Conservation (phyloP, 2,797 vertebrate species). For the Naso thynnoides region DNA sequence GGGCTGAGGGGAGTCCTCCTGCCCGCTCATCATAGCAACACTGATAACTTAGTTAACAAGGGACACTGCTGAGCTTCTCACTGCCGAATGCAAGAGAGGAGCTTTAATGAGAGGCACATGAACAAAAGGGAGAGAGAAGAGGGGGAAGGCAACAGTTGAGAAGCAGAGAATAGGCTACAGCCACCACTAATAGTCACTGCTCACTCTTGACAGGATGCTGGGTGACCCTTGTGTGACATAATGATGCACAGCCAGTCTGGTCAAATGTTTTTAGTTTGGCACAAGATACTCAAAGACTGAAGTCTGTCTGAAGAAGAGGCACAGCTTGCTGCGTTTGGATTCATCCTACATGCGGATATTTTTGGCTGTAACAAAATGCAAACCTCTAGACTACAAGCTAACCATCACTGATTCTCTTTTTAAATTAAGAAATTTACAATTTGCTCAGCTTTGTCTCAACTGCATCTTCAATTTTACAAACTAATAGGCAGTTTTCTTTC, state of each 20-base stretch:
- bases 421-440: neutral
- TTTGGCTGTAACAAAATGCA: neutral
- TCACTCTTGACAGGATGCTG: slow-evolving; percentile 34
- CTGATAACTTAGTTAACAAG: slow-evolving; percentile 81
- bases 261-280: slow-evolving; percentile 37
- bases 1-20: slow-evolving; percentile 57
- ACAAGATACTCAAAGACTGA: slow-evolving; percentile 15
- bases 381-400: neutral
- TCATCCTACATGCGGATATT: neutral
- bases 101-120: slow-evolving; percentile 68
- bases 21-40: slow-evolving; percentile 65
- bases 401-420: neutral
- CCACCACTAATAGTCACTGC: slow-evolving; percentile 19
- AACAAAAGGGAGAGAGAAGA: slow-evolving; percentile 43
- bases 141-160: slow-evolving; percentile 26
- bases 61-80: slow-evolving; percentile 63
- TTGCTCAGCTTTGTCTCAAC: neutral
- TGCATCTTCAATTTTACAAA: neutral
- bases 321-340: slow-evolving; percentile 19
- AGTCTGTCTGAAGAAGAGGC: neutral
- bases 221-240: slow-evolving; percentile 46
- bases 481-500: neutral
- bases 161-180: slow-evolving; percentile 38
- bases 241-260: slow-evolving; percentile 38
- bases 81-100: slow-evolving; percentile 54